Evolutionary conservation across 2,888 invertebrate genomes (phyloP).

Genomic region (Himalopsyche kuldschensis): DNA sequence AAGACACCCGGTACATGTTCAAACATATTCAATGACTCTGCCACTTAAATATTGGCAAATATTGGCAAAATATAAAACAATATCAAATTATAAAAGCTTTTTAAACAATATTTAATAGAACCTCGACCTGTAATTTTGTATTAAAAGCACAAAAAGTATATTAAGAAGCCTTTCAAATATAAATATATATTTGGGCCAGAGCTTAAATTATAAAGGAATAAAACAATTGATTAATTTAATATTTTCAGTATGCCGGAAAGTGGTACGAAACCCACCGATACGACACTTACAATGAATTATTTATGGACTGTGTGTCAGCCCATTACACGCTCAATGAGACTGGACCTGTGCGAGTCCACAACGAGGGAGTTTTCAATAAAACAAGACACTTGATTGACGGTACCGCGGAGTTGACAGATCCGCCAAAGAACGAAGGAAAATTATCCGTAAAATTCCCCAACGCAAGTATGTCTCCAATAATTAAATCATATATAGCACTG

Average conservation of each 20-base stretch:
- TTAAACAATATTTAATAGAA: too few relatives aligned
- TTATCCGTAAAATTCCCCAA: conserved; percentile 42
- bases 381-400: conserved; percentile 46
- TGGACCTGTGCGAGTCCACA: conserved; percentile 45
- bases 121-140: too few relatives aligned
- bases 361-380: conserved; percentile 47
- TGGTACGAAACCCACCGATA: conserved; percentile 55
- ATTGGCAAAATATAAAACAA: too few relatives aligned
- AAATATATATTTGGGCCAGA: too few relatives aligned
- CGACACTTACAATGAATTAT: conserved; percentile 49
- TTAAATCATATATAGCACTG: conserved; percentile 66
- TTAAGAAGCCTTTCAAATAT: too few relatives aligned
- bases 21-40: too few relatives aligned
- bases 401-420: conserved; percentile 43
- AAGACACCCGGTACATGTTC: too few relatives aligned
- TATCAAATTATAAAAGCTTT: too few relatives aligned
- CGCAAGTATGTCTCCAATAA: conserved; percentile 52
- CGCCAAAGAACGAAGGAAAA: conserved; percentile 46
- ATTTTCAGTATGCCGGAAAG: conserved; percentile 49
- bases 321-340: conserved; percentile 45
- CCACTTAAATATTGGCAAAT: too few relatives aligned
- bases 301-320: conserved; percentile 47
- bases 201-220: too few relatives aligned
- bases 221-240: too few relatives aligned
- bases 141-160: too few relatives aligned